phyloP scores from a whole-genome alignment of 2,113 vertebrate species.

The Prionailurus bengalensis region DNA sequence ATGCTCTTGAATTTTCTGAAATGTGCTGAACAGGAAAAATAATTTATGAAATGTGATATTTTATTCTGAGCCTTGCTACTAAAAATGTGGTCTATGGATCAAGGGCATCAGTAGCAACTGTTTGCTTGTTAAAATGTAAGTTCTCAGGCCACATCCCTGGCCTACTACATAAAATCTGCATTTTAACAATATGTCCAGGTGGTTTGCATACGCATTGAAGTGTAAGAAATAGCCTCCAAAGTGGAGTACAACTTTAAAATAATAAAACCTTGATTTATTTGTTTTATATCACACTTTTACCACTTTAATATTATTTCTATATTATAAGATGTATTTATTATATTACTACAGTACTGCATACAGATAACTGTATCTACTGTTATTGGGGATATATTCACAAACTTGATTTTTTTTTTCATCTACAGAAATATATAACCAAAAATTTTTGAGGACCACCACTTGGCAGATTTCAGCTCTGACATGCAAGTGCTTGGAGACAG shows the following conservation, averaged over 20 bases:
- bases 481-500: neutral
- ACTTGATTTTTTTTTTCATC: conserved; percentile 17
- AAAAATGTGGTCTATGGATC: neutral
- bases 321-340: neutral
- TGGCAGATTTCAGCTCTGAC: neutral
- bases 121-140: neutral
- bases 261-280: neutral
- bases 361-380: neutral
- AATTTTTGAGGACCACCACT: neutral
- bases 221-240: neutral
- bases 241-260: neutral
- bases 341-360: neutral
- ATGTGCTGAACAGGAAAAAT: neutral
- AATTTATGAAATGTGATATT: neutral
- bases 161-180: neutral
- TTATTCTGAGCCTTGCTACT: neutral
- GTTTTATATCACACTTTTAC: neutral
- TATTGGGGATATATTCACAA: neutral
- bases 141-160: neutral
- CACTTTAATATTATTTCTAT: neutral
- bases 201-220: neutral
- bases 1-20: neutral
- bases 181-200: neutral
- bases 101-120: neutral
- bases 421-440: neutral